Base-by-base conservation (phyloP, 2,888 invertebrate species). In the Cerastis leucographa region DNA sequence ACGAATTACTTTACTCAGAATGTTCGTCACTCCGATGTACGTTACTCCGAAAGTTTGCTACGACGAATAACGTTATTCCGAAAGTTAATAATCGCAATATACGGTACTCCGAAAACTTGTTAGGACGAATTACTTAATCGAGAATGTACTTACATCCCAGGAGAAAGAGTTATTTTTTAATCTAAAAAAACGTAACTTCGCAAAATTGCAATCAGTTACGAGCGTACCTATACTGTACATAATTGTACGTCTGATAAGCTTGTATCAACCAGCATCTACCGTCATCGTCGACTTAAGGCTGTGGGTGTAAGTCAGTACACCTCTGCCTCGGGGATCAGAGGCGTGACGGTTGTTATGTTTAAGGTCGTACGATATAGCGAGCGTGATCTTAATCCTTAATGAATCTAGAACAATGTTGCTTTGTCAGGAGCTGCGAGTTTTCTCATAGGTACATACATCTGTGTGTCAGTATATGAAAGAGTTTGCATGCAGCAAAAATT, bases 361-460 rank as follows among this genome's bases (percentile, higher is more conserved):
- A 83, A 83, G 82, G 82, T 84, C 84, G 66, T 44, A 49, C 14
- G 44, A 56, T 67, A 67, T 7, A 79, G 40, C 61, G 71, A 78
- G n/a, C 81, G 73, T 82, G 81, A 82, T 82, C 73, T 62, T 80
- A 84, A 80, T 84, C 80, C 71, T 71, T 84, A 61, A 74, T 74
- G 49, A 80, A 78, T 80, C 17, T 44, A 44, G 25, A 35, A 78
- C 74, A 59, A 80, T 65, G 49, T 80, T 80, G 44, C 44, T 65
- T 74, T 80, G 80, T 74, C 44, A 74, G 25, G 5, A 44, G 25
- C 35, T 22, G 25, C 17, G 8, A 49, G 59, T 78, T 78, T 59
- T 67, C 49, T 35, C 69, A 62, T 29, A 42, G 12, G 7, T 66
- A 66, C 14, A 1, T 40, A 71, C 25, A 35, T 29, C 12, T 49